Evolutionary conservation across 2,113 vertebrate species (phyloP), one percentile per base, ranked within the genome.

Genomic region (Ondatra zibethicus): DNA sequence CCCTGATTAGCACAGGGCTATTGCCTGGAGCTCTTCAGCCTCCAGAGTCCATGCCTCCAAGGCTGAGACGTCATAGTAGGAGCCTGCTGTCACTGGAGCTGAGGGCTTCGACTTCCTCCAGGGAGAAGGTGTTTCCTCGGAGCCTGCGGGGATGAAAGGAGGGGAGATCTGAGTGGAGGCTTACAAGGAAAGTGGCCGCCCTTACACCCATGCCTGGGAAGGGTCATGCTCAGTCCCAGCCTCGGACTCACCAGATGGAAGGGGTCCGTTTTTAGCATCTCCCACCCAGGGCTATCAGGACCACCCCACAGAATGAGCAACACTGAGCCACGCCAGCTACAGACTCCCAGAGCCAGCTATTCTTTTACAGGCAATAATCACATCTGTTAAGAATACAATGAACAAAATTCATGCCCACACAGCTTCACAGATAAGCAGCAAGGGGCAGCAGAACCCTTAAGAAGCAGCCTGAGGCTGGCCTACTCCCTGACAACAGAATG

Each of bases 51-150:
- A 61, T 36, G 45, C 10, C n/a, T 31, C 33, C 42, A 19, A 42
- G 16, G 65, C 80, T 0, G 75, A 78, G 77, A n/a, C 52, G 5
- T 99, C 98, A 99, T 84, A 99, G 98, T 93, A 97, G 80, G 50
- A 99, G 98, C 96, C 99, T 98, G 91, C 97, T 50, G 85, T 99
- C 99, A 76, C 88, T 97, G 77, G 86, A 94, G 50, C 94, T 76
- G 94, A 99, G 97, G 92, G 97, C 97, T 86, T 98, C 97, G 0
- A 75, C 92, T 21, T 99, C 99, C 92, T 99, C 98, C 5, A 52
- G 72, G 68, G 98, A 99, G 76, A 99, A 98, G 21, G 96, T 73
- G 90, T 99, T 99, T 92, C 99, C 99, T 93, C 93, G 98, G 94
- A 99, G 98, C 99, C 99, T 99, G 95, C 16, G 58, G 65, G 58